A percentile compares a stretch with the other conserved stretches of the same genome.
phyloP scores from a whole-genome alignment of 1,140 invertebrate species.

The Pseudomyrmex cubaensis region DNA sequence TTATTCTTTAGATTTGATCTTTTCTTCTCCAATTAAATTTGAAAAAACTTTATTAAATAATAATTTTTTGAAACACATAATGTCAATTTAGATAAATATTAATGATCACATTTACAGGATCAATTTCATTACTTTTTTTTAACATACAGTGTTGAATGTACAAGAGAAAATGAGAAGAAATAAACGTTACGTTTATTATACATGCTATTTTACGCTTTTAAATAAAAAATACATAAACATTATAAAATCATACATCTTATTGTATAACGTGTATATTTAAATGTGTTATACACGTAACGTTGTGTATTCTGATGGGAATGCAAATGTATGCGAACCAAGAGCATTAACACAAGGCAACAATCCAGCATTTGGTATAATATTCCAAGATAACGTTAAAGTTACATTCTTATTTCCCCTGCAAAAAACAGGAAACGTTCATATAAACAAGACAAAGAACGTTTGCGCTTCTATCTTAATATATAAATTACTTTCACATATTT shows the following conservation, averaged over 20 bases:
- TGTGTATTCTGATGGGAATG: conserved; percentile 96
- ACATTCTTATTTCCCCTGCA: conserved; percentile 96
- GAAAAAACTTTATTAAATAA: no score
- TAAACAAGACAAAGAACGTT: background rate
- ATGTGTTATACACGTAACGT: conserved; percentile 89
- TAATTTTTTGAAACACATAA: background rate
- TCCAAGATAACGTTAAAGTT: conserved; percentile 97
- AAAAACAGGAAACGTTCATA: conserved; percentile 71
- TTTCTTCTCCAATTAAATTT: no score
- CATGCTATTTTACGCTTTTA: conserved; percentile 46
- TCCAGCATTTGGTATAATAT: conserved; percentile 99
- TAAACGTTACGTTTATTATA: conserved; percentile 66
- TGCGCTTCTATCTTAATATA: no score
- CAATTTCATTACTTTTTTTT: background rate
- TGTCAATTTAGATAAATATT: no score
- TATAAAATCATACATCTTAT: conserved; percentile 57
- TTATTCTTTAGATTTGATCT: no score
- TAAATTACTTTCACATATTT: background rate
- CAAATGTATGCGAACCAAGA: conserved; percentile 93
- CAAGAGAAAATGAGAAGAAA: conserved; percentile 37
- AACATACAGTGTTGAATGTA: conserved; percentile 2
- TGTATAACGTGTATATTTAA: conserved; percentile 32
- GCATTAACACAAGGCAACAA: conserved; percentile 94
- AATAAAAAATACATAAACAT: conserved; percentile 55
- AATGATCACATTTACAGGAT: no score